A percentile compares a stretch with the other conserved stretches of the same genome.
Conservation (phyloP, 2,888 invertebrate genomes). For the Drosophila robusta region DNA sequence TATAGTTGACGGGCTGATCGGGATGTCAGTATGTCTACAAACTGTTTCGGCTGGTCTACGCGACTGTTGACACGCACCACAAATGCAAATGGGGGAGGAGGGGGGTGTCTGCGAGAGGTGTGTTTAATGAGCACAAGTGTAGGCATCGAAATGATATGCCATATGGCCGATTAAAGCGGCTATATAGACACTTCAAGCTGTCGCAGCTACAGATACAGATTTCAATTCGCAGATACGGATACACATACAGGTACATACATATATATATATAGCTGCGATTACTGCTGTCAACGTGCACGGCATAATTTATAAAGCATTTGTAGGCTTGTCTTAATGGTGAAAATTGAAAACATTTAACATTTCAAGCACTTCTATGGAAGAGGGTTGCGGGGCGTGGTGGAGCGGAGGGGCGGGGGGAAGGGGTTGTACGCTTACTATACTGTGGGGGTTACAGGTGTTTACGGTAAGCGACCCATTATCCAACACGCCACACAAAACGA, state of each 20-base stretch:
- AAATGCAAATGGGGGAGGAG: not conserved
- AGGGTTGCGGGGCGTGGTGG: not conserved
- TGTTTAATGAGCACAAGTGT: slow-evolving; percentile 10
- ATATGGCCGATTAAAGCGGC: slow-evolving; percentile 28
- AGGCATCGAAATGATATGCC: slow-evolving; percentile 18
- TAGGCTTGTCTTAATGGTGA: slow-evolving; percentile 80
- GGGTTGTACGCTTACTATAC: not conserved
- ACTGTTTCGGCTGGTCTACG: slow-evolving; percentile 44
- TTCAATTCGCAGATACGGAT: slow-evolving; percentile 35
- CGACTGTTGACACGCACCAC: slow-evolving; percentile 57
- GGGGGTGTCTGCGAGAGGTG: not conserved
- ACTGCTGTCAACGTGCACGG: slow-evolving; percentile 61
- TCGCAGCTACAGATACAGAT: slow-evolving; percentile 47
- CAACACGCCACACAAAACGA: slow-evolving; percentile 23
- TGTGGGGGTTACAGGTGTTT: slow-evolving; percentile 30
- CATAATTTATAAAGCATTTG: slow-evolving; percentile 72
- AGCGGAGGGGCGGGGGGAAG: not conserved
- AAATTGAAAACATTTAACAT: slow-evolving; percentile 73
- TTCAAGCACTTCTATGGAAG: slow-evolving; percentile 63
- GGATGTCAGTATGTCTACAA: slow-evolving; percentile 41
- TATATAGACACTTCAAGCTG: slow-evolving; percentile 19
- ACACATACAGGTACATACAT: not conserved
- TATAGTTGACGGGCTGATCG: slow-evolving; percentile 26
- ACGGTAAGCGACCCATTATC: slow-evolving; percentile 45
- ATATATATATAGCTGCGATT: slow-evolving; percentile 3